Percentiles rank a stretch among this genome's conserved stretches.
Conservation (phyloP, 2,113 vertebrate species). For the Hyla sarda region DNA sequence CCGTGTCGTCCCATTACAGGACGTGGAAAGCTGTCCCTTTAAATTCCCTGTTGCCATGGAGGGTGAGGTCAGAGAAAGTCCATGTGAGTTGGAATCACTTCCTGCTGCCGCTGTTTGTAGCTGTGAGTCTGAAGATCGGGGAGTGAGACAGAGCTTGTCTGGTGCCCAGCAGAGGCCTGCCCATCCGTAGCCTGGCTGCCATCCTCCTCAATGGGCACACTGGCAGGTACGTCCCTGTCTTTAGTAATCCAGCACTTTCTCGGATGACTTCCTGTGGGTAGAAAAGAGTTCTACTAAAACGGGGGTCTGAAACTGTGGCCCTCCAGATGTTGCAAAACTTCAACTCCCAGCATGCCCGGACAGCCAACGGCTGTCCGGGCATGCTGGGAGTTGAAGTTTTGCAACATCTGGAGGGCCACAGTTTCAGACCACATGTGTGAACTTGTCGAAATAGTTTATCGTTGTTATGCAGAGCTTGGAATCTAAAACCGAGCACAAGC, state of each 20-base stretch:
- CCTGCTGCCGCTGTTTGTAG: slow-evolving; percentile 53
- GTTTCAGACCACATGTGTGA: no score
- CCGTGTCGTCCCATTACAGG: slow-evolving; percentile 18
- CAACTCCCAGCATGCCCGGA: no score
- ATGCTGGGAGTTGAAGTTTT: no score
- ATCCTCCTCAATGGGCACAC: slow-evolving; percentile 7
- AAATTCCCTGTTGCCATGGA: slow-evolving; percentile 66
- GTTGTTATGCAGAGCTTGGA: slow-evolving; percentile 16
- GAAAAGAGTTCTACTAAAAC: no score
- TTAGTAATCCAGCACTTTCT: not conserved
- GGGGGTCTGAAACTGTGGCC: no score
- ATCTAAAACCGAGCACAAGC: not conserved
- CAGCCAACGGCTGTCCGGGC: no score
- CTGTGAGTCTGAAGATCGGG: slow-evolving; percentile 40
- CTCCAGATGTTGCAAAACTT: no score
- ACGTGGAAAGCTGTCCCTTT: slow-evolving; percentile 62
- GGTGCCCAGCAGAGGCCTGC: slow-evolving; percentile 35
- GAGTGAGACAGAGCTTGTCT: slow-evolving; percentile 44
- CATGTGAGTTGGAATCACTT: slow-evolving; percentile 66
- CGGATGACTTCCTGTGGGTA: not conserved
- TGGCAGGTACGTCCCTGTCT: slow-evolving; percentile 29
- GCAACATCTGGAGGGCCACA: no score
- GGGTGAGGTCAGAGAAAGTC: slow-evolving; percentile 73
- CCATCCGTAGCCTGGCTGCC: not conserved
- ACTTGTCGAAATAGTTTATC: not conserved